Evolutionary conservation across 2,888 invertebrate species (phyloP).

Genomic region (Melinaea menophilus): DNA sequence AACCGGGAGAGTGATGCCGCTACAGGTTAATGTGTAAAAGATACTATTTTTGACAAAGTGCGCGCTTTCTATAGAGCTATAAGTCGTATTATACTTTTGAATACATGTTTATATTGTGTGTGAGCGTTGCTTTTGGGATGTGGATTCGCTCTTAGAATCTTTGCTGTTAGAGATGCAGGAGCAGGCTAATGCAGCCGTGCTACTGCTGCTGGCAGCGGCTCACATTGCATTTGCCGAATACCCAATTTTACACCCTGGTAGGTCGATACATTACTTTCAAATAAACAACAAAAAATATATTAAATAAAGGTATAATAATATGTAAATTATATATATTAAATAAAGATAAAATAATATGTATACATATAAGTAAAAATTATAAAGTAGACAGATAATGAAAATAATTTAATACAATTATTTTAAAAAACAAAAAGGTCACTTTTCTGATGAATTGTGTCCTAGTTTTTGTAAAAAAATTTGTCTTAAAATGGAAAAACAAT

Average conservation of each 20-base stretch:
- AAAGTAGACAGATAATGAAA: too few relatives aligned
- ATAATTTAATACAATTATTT: too few relatives aligned
- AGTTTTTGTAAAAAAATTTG: too few relatives aligned
- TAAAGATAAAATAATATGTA: too few relatives aligned
- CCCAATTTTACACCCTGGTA: constrained; percentile 19
- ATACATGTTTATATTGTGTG: not conserved
- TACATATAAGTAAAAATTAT: too few relatives aligned
- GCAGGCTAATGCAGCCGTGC: constrained; percentile 14
- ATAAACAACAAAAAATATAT: not conserved
- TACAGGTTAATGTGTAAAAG: constrained; percentile 18
- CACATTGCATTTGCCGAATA: constrained; percentile 19
- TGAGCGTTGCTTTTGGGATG: not conserved
- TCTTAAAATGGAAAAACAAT: too few relatives aligned
- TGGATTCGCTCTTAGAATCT: not conserved
- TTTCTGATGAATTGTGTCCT: too few relatives aligned
- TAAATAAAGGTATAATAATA: too few relatives aligned
- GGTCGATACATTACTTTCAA: constrained; percentile 4
- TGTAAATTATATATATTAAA: too few relatives aligned
- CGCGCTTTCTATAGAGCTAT: not conserved
- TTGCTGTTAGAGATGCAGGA: constrained; percentile 12
- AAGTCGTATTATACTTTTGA: not conserved
- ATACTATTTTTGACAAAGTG: constrained; percentile 1
- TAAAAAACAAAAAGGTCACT: too few relatives aligned
- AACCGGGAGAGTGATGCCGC: constrained; percentile 19
- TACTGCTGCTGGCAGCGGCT: constrained; percentile 22